Evolutionary conservation across 2,797 vertebrate species (phyloP).

Genomic region (Acanthurus lineatus): DNA sequence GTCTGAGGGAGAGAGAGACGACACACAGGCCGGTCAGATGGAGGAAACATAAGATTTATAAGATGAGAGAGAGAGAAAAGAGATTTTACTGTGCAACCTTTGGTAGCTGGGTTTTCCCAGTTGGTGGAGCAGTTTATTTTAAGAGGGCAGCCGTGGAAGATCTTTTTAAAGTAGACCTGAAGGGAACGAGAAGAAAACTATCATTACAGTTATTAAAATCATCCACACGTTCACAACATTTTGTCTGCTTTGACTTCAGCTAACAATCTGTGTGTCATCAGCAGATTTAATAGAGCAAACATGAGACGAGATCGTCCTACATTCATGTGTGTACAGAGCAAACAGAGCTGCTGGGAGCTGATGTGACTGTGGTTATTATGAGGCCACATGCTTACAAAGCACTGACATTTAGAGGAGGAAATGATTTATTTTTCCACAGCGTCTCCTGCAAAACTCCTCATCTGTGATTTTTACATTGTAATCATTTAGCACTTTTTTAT

Average conservation of each 20-base stretch:
- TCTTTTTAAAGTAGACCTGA: conserved; percentile 89
- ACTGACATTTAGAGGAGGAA: background rate
- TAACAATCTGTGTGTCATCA: too few species aligned
- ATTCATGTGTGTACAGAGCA: too few species aligned
- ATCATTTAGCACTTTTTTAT: too few species aligned
- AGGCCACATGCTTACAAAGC: background rate
- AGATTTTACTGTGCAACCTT: conserved; percentile 77
- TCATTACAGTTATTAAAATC: too few species aligned
- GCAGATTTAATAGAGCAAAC: too few species aligned
- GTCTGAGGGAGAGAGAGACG: conserved; percentile 76
- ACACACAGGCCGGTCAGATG: conserved; percentile 26
- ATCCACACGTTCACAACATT: too few species aligned
- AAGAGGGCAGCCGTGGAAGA: conserved; percentile 92
- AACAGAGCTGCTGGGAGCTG: background rate
- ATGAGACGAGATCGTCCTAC: too few species aligned
- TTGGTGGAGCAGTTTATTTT: conserved; percentile 87
- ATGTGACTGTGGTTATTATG: background rate
- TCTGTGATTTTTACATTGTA: too few species aligned
- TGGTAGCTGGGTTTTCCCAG: conserved; percentile 89
- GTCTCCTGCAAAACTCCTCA: background rate
- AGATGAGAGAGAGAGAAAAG: background rate
- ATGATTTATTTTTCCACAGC: background rate
- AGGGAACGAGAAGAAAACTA: background rate
- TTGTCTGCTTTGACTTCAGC: too few species aligned
- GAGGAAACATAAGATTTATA: background rate